phyloP scores from a whole-genome alignment of 2,888 invertebrate genomes.

The Plagodis dolabraria region DNA sequence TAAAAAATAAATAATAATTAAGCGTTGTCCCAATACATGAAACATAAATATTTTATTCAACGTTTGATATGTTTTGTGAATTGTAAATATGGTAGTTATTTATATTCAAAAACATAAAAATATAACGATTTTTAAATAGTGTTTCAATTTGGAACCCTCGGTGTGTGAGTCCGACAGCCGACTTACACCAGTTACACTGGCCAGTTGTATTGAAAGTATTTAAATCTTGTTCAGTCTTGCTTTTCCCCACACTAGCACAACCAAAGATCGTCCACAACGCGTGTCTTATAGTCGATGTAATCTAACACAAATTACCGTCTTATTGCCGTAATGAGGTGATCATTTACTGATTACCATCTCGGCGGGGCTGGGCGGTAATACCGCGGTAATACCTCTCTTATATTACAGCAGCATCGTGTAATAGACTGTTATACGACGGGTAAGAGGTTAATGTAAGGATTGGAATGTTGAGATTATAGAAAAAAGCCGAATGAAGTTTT shows the following conservation, averaged over 20 bases:
- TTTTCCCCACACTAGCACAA: neutral
- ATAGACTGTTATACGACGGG: neutral
- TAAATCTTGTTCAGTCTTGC: too few species aligned
- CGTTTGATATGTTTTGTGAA: too few species aligned
- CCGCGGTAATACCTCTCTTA: neutral
- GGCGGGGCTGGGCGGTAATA: neutral
- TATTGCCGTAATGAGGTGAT: conserved; percentile 16
- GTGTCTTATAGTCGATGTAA: conserved; percentile 1
- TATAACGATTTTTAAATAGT: too few species aligned
- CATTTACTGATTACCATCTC: conserved; percentile 16
- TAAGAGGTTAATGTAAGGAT: neutral
- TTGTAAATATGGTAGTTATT: too few species aligned
- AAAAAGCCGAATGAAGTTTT: neutral
- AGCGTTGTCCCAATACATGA: too few species aligned
- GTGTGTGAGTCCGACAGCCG: too few species aligned
- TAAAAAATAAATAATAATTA: too few species aligned
- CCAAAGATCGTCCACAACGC: neutral
- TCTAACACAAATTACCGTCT: conserved; percentile 11
- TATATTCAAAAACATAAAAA: too few species aligned
- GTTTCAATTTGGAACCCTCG: too few species aligned
- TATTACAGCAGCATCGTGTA: neutral
- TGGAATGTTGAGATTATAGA: conserved; percentile 1
- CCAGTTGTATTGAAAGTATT: too few species aligned
- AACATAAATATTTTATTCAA: too few species aligned
- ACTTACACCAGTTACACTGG: too few species aligned